A percentile compares a stretch with the other conserved stretches of the same genome.
phyloP scores from a whole-genome alignment of 2,797 vertebrate species.

The Argentina silus region DNA sequence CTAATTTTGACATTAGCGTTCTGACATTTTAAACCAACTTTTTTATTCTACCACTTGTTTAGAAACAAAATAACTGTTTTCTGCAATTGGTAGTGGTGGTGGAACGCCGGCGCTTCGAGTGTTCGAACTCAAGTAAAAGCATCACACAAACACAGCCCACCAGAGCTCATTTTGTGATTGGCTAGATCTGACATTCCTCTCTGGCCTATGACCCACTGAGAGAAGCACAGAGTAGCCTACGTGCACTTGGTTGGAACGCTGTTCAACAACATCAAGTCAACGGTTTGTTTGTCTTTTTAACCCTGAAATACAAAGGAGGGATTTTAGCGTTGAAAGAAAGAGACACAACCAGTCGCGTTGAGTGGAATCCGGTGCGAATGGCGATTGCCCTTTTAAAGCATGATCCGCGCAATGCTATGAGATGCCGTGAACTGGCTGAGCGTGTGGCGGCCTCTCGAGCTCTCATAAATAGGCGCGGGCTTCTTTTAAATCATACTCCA shows the following conservation, averaged over 20 bases:
- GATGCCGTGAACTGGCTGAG: constrained; percentile 64
- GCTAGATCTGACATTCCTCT: background rate
- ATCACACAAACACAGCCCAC: too few species aligned
- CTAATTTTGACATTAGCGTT: too few species aligned
- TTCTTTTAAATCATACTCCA: constrained; percentile 5
- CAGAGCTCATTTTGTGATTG: background rate
- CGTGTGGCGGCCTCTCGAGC: constrained; percentile 59
- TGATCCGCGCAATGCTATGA: constrained; percentile 68
- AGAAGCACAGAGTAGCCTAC: constrained; percentile 8
- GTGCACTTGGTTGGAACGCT: constrained; percentile 44
- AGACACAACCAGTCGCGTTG: constrained; percentile 41
- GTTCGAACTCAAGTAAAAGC: too few species aligned
- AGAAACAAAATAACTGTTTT: too few species aligned
- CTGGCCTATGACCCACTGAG: background rate
- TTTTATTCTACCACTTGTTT: too few species aligned
- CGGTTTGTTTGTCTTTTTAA: constrained; percentile 25
- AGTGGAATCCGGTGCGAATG: constrained; percentile 57
- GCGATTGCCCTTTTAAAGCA: constrained; percentile 74
- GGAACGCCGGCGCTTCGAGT: too few species aligned
- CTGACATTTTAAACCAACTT: too few species aligned
- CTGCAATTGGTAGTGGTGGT: too few species aligned
- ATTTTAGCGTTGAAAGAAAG: background rate
- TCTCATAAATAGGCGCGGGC: constrained; percentile 75
- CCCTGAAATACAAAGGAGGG: constrained; percentile 1
- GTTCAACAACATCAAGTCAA: constrained; percentile 44